Base-by-base conservation (phyloP, 2,113 vertebrate genomes). In the Mirounga angustirostris region DNA sequence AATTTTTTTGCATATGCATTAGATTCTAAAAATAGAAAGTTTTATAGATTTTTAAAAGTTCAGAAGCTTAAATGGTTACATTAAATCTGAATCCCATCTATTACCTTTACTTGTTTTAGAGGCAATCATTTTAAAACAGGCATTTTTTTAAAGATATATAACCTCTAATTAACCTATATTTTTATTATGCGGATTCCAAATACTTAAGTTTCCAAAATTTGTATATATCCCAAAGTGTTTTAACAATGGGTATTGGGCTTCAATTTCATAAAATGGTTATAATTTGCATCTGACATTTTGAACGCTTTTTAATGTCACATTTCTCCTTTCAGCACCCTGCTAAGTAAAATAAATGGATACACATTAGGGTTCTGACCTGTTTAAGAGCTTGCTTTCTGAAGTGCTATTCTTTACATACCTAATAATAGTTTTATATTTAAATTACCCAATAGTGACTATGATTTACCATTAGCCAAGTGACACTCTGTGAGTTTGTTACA, bases 101-200 rank as follows among this genome's bases (percentile, higher is more conserved):
- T 98, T 98, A 98, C 96, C 87, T 98, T 95, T 98, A 96, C 90
- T 97, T 98, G 87, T 98, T 97, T 97, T 81, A 94, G 67, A 98
- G 52, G 89, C 93, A 98, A 97, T 89, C 46, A 83, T 98, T 95
- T 98, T 97, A 92, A 98, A 93, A 96, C 80, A 95, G 94, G 97
- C 30, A 65, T 50, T 96, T 97, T 98, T 98, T 93, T 46, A 46
- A 96, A 98, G 93, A 97, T 95, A 73, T 43, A 15, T 78, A 96
- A 96, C 83, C 91, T 97, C 96, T 97, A 80, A 98, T 96, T 83
- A 98, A 88, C 81, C 96, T 97, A 83, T 91, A 92, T 97, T 92
- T 96, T 98, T 98, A 98, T 95, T 97, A 97, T 67, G 33, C 95
- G 0, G 1, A 92, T 98, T 96, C 10, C 13, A 92, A 96, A 46